Percentiles rank a stretch among this genome's conserved stretches.
Evolutionary conservation across 2,113 vertebrate genomes (phyloP).

Genomic region (Cyrtonyx montezumae): DNA sequence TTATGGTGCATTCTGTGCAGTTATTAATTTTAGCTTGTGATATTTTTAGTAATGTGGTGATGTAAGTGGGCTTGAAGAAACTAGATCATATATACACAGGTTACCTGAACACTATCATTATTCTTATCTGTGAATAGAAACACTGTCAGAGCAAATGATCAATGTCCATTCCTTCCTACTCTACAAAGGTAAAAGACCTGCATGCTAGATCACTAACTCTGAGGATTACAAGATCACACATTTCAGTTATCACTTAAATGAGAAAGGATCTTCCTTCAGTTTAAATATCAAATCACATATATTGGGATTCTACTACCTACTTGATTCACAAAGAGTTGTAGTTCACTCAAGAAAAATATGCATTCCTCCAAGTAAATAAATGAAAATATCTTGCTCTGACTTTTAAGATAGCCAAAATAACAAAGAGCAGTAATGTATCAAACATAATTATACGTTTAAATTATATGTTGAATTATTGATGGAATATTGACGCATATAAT

Average conservation of each 20-base stretch:
- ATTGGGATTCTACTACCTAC: neutral
- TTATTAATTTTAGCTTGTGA: neutral
- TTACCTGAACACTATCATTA: neutral
- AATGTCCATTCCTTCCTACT: neutral
- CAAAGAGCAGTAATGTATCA: slow-evolving; percentile 28
- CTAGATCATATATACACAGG: neutral
- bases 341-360: neutral
- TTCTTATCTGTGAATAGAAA: neutral
- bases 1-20: neutral
- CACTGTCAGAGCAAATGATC: rapidly evolving
- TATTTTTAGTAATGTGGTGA: neutral
- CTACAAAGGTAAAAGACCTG: neutral
- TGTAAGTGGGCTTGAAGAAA: neutral
- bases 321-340: neutral
- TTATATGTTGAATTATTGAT: slow-evolving; percentile 77
- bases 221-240: neutral
- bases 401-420: neutral
- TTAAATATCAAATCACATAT: neutral
- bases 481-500: slow-evolving; percentile 64
- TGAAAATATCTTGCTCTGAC: neutral
- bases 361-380: neutral
- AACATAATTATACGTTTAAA: slow-evolving; percentile 69
- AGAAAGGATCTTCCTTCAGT: neutral
- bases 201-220: neutral
- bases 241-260: neutral